These are phyloP conservation scores for Microcebus jonahi DNA, from an alignment of 2,113 vertebrate genomes.

Conservation along the genomic window DNA sequence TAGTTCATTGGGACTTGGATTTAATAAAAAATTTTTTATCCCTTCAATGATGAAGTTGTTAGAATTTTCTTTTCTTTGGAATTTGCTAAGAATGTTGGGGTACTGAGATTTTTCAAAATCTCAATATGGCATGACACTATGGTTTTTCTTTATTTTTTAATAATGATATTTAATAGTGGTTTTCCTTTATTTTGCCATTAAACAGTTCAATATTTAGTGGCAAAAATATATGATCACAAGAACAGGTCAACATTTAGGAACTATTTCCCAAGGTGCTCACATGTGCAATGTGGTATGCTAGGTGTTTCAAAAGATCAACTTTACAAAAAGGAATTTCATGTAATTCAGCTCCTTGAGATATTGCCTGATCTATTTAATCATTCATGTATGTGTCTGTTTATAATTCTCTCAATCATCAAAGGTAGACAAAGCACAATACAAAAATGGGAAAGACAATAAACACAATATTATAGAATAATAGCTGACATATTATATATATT, in stretches of 20 bases:
- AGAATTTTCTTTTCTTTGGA: not conserved
- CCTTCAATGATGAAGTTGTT: not conserved
- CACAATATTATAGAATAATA: not conserved
- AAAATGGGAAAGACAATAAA: not conserved
- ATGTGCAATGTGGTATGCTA: not conserved
- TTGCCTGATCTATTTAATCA: not conserved
- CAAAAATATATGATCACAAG: not conserved
- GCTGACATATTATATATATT: too few relatives aligned
- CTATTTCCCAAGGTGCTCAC: not conserved
- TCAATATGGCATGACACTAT: not conserved
- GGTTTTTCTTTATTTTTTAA: not conserved
- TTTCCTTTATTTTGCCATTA: constrained; percentile 19
- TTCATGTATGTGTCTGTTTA: not conserved
- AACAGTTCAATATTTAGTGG: not conserved
- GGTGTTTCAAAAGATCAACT: not conserved
- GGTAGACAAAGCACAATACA: not conserved
- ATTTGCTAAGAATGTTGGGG: not conserved
- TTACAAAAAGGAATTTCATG: not conserved
- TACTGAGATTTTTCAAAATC: constrained; percentile 22
- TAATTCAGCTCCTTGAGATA: not conserved
- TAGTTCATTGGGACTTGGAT: not conserved
- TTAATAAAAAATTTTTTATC: constrained; percentile 61
- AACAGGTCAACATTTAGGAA: not conserved
- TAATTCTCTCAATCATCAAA: not conserved
- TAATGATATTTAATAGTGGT: not conserved